Base-by-base conservation (phyloP, 2,113 vertebrate species). In the Grammomys surdaster region DNA sequence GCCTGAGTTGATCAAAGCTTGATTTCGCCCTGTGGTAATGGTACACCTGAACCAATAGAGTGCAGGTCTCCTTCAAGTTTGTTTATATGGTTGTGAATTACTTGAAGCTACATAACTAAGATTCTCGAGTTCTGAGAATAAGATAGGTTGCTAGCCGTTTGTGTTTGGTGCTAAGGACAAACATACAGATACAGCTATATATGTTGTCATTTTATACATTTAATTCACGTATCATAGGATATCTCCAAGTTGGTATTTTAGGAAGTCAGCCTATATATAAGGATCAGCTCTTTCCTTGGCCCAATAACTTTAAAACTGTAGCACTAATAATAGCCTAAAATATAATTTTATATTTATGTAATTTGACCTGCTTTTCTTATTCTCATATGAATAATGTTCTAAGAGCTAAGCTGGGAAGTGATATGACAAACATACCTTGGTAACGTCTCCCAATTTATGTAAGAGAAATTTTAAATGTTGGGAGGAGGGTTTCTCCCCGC, bases 101-200 rank as follows among this genome's bases (percentile, higher is more conserved):
- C 72, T 95, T 96, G 20, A 72, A 69, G 22, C 3, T 54, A 94
- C 40, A 90, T 93, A 93, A 90, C 3, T 81, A 73, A 95, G 46
- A 82, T 26, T 84, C 91, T 84, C 87, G 51, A 93, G 31, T 81
- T 93, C n/a, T 58, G 58, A 93, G 80, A 93, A 33, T 58, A 91
- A 91, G 40, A 75, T 46, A 81, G 48, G 56, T 78, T 75, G 28
- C 28, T 63, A 73, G 33, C 60, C 70, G 92, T 65, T 90, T 94
- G 65, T 90, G 85, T 80, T 80, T 90, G 40, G 36, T 22, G 28
- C 67, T 90, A 92, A 54, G 14, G 48, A 65, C 1, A 89, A 65
- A 77, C 69, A 58, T 72, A 86, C 80, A 91, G 5, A 67, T 1
- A 81, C 9, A 36, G 4, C 90, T 4, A 60, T 69, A 9, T 56